Evolutionary conservation across 2,888 invertebrate species (phyloP), one percentile per base, ranked within the genome.

Genomic region (Cephonodes hylas): DNA sequence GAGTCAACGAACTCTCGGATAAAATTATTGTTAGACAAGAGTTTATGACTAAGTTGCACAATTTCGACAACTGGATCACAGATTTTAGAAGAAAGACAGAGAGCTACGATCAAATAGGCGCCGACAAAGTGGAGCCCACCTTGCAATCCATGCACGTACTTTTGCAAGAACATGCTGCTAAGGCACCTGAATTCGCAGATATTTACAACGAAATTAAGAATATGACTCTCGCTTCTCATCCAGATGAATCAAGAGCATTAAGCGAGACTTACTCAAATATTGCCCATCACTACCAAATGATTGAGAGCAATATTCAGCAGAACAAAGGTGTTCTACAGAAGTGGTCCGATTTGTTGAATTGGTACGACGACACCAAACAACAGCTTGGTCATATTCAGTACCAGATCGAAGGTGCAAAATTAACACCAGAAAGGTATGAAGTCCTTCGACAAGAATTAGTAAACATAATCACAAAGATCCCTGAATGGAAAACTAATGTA

Each of bases 181-280:
- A 97, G 75, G 96, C 96, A 73, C 95, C 96, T 0, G 93, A 94
- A 48, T 96, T 98, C 69, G 94, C 95, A 66, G 94, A 94, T 1
- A 96, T 98, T 69, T 96, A 96, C 72, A 95, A 96, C 70, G 97
- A 98, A 90, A 95, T 98, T 0, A 97, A 97, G 76, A 95, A 95
- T 63, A 93, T 97, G 72, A 94, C 96, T 0, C 86, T 94, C 10
- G 93, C 93, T 68, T 95, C 95, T 1, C 94, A 95, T n/a, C 94
- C 95, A 0, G 95, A 96, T 68, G 97, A 97, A 76, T 94, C 95
- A 0, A 94, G 95, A 61, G 91, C 94, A 0, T 85, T 98, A 2
- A 95, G 96, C 71, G 95, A 96, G 66, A 94, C 95, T 0, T 97
- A 97, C 77, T 95, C 96, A 0, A 94, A 94, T 22, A 90, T 98